A percentile compares a stretch with the other conserved stretches of the same genome.
Conservation (phyloP, 1,140 invertebrate genomes). For the Ceratosolen solmsi region DNA sequence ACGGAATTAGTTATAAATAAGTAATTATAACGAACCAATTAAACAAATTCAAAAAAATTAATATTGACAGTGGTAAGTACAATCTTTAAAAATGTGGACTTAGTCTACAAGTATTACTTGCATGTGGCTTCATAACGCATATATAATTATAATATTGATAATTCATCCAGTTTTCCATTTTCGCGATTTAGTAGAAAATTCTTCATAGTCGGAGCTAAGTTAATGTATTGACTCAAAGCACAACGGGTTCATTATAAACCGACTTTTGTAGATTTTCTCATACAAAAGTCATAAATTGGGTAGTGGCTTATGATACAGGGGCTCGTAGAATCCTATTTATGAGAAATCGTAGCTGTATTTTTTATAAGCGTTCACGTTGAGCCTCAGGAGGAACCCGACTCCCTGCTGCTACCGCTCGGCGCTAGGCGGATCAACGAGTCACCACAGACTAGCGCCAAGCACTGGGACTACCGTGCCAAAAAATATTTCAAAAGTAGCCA, state of each 20-base stretch:
- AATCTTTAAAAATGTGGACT: too few species aligned
- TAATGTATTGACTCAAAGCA: conserved; percentile 6
- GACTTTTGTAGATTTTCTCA: conserved; percentile 6
- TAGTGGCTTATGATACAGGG: neutral
- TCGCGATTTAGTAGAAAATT: neutral
- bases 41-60: too few species aligned
- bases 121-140: too few species aligned
- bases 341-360: conserved; percentile 63
- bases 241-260: neutral
- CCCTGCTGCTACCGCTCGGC: conserved; percentile 55
- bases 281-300: conserved; percentile 38
- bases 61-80: too few species aligned
- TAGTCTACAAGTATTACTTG: too few species aligned
- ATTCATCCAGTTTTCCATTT: conserved; percentile 20
- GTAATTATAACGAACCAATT: too few species aligned
- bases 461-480: conserved; percentile 62
- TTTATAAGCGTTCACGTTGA: conserved; percentile 48
- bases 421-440: neutral
- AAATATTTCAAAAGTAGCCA: conserved; percentile 56
- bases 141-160: too few species aligned
- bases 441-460: neutral
- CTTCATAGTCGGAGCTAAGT: neutral
- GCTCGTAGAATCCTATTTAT: conserved; percentile 59
- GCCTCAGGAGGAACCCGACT: conserved; percentile 45
- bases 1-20: too few species aligned